Conservation (phyloP, 2,888 invertebrate genomes). For the Teinopalpus imperialis region DNA sequence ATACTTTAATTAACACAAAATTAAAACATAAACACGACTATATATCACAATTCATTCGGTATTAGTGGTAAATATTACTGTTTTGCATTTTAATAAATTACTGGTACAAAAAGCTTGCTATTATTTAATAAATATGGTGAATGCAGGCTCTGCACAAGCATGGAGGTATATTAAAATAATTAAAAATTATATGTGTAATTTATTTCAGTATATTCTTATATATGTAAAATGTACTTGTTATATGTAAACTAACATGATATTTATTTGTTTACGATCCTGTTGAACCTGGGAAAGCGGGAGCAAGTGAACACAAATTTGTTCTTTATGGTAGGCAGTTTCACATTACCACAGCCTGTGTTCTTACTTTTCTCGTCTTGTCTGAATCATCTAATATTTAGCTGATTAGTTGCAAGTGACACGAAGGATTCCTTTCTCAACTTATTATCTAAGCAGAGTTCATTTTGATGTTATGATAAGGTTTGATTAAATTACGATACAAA, state of each 20-base stretch:
- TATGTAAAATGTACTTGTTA: not conserved
- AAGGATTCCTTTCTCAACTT: not conserved
- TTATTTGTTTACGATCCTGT: constrained; percentile 75
- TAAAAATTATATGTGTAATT: too few species aligned
- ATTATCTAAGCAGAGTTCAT: constrained; percentile 19
- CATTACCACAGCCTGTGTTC: constrained; percentile 44
- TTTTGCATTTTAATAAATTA: too few species aligned
- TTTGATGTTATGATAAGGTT: too few species aligned
- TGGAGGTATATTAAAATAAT: too few species aligned
- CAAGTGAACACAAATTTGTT: constrained; percentile 71
- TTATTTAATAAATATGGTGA: too few species aligned
- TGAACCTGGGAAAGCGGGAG: constrained; percentile 70
- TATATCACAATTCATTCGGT: too few species aligned
- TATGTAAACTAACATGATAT: constrained; percentile 56
- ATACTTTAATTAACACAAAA: too few species aligned
- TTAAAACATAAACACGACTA: too few species aligned
- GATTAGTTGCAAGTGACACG: constrained; percentile 13
- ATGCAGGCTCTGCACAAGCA: too few species aligned
- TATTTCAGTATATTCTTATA: constrained; percentile 19
- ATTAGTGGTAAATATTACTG: too few species aligned
- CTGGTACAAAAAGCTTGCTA: too few species aligned
- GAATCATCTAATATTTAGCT: constrained; percentile 22
- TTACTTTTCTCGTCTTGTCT: constrained; percentile 36
- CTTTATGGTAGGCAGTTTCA: constrained; percentile 78
- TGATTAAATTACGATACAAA: too few species aligned